phyloP scores from a whole-genome alignment of 1,140 invertebrate species.

The Drosophila nigromelanica region DNA sequence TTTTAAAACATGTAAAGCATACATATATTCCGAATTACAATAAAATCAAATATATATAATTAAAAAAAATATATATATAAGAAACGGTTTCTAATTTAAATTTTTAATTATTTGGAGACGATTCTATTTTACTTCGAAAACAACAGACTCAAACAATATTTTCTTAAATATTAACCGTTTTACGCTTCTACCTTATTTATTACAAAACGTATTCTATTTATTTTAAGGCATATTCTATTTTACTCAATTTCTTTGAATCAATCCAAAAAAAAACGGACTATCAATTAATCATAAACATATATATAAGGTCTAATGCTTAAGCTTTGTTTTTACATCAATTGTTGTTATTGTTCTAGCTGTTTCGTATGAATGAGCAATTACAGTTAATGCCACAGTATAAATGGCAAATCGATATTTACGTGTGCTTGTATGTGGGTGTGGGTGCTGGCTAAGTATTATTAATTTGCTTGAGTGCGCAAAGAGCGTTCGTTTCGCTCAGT shows the following conservation, averaged over 20 bases:
- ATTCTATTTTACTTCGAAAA: too few relatives aligned
- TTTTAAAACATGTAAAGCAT: too few relatives aligned
- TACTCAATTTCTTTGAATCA: not conserved
- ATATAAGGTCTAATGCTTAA: constrained; percentile 34
- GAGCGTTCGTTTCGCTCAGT: constrained; percentile 66
- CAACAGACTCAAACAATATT: too few relatives aligned
- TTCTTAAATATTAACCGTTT: too few relatives aligned
- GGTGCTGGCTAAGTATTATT: constrained; percentile 68
- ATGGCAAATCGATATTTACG: constrained; percentile 44
- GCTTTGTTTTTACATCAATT: constrained; percentile 7
- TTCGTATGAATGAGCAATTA: constrained; percentile 67
- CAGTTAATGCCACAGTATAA: constrained; percentile 60
- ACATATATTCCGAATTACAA: too few relatives aligned
- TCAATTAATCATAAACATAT: constrained; percentile 25
- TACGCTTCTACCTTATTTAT: too few relatives aligned
- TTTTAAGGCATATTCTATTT: not conserved
- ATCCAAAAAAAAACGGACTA: not conserved
- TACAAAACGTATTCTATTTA: too few relatives aligned
- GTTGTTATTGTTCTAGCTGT: constrained; percentile 29
- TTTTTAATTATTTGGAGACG: too few relatives aligned
- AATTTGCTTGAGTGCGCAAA: constrained; percentile 54
- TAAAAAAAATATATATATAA: too few relatives aligned
- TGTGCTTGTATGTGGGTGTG: constrained; percentile 17
- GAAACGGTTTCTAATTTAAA: too few relatives aligned
- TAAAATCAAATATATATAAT: too few relatives aligned